These are phyloP conservation scores for Oreohelix idahoensis DNA, from an alignment of 1,140 invertebrate genomes.

Conservation along the genomic window DNA sequence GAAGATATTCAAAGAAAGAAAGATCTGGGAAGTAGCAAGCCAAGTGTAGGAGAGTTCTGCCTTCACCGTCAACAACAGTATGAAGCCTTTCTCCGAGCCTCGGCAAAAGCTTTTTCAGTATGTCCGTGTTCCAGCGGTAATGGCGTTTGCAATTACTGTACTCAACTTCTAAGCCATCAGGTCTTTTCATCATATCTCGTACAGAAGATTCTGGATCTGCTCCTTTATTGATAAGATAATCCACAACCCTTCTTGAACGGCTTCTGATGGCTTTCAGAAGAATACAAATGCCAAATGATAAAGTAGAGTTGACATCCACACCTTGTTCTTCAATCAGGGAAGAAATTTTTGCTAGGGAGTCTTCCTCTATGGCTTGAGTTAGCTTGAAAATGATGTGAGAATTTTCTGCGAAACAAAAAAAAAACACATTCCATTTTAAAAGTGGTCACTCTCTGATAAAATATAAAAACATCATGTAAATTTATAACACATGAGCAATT, in stretches of 20 bases:
- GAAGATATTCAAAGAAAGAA: slow-evolving; percentile 23
- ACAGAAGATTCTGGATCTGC: slow-evolving; percentile 32
- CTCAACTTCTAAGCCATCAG: slow-evolving; percentile 20
- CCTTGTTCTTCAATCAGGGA: slow-evolving; percentile 19
- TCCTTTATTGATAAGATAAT: slow-evolving; percentile 20
- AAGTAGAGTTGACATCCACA: slow-evolving; percentile 28
- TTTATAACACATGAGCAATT: too few species aligned
- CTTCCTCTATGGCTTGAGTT: slow-evolving; percentile 35
- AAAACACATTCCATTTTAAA: background rate
- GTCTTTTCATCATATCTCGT: slow-evolving; percentile 31
- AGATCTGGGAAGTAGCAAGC: slow-evolving; percentile 34
- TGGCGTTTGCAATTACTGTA: slow-evolving; percentile 21
- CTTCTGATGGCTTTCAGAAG: slow-evolving; percentile 28
- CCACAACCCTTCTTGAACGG: slow-evolving; percentile 19
- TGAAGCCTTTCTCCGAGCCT: slow-evolving; percentile 28
- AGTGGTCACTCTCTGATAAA: background rate
- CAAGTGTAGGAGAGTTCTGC: slow-evolving; percentile 34
- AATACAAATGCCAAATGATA: slow-evolving; percentile 30
- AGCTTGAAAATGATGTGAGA: slow-evolving; percentile 22
- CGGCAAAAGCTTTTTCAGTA: slow-evolving; percentile 27
- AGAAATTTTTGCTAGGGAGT: slow-evolving; percentile 2
- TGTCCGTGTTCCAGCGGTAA: slow-evolving; percentile 20
- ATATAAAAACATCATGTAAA: background rate
- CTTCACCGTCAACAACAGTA: slow-evolving; percentile 18
- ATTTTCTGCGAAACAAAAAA: slow-evolving; percentile 18